Evolutionary conservation across 2,797 vertebrate species (phyloP).

Genomic region (Stomatorhinus walkeri): DNA sequence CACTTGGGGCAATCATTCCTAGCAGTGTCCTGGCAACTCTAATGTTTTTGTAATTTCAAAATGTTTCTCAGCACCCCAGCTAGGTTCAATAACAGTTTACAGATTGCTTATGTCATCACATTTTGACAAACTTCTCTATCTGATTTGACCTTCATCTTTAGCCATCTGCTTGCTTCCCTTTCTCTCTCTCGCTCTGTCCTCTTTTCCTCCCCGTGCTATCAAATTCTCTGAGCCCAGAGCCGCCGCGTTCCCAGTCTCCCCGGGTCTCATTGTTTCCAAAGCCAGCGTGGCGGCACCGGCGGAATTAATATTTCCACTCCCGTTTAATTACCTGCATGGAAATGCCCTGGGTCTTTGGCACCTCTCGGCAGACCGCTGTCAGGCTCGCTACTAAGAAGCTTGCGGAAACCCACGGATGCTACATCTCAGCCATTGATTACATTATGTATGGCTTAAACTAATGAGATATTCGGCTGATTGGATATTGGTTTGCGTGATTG

Average conservation of each 20-base stretch:
- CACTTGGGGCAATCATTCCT: constrained; percentile 83
- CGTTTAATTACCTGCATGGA: constrained; percentile 18
- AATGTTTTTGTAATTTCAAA: constrained; percentile 80
- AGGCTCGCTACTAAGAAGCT: background rate
- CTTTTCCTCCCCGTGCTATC: background rate
- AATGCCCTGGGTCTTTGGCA: constrained; percentile 18
- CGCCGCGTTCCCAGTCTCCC: constrained; percentile 12
- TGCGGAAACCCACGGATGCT: background rate
- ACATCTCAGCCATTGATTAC: constrained; percentile 23
- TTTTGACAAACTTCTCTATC: constrained; percentile 96
- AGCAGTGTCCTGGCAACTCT: constrained; percentile 70
- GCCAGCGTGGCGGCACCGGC: background rate
- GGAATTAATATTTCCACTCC: constrained; percentile 24
- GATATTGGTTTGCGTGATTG: constrained; percentile 15
- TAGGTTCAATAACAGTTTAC: constrained; percentile 84
- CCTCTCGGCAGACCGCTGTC: background rate
- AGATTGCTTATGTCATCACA: constrained; percentile 91
- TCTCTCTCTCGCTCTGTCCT: constrained; percentile 25
- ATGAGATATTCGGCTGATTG: constrained; percentile 20
- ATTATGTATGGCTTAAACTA: constrained; percentile 23
- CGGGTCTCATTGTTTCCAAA: constrained; percentile 11
- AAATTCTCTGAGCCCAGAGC: constrained; percentile 18
- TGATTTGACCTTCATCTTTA: constrained; percentile 84
- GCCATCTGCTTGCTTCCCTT: constrained; percentile 67
- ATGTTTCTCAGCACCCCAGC: constrained; percentile 81